Base-by-base conservation (phyloP, 2,888 invertebrate genomes). In the Euproctis similis region DNA sequence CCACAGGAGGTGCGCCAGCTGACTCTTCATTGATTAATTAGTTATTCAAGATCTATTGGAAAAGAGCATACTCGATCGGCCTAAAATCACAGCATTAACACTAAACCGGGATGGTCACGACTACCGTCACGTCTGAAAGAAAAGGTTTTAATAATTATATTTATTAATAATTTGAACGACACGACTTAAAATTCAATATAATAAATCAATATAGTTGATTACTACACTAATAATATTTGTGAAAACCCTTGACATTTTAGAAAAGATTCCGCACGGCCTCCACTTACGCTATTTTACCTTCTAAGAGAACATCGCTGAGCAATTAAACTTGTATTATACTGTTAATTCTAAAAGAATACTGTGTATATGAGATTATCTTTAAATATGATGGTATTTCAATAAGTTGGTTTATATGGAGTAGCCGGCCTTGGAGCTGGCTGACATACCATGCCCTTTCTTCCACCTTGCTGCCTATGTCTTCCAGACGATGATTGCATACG, bases 361-460 rank as follows among this genome's bases (percentile, higher is more conserved):
- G 42, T 30, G 25, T 46, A 33, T 34, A 21, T 11, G 32, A 23
- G 32, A 50, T 47, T 63, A 58, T 53, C 51, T 53, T 36, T 34
- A 48, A 37, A 41, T 29, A 28, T 14, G 24, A 12, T 26, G 8
- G 44, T 50, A 49, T 49, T 36, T 36, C 40, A 59, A 38, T 49
- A 49, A 48, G 62, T 40, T 36, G 67, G 59, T 29, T 71, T 62
- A 69, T 68, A 67, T 50, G 12, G 42, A 60, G 60, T 45, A 53
- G 67, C 42, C 47, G 70, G 61, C 80, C 78, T 81, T 78, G 75
- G 58, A 36, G 34, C 35, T 58, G 58, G 48, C 64, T 74, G 69
- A 69, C 76, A 77, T 76, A 69, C 75, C 75, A 69, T 77, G 81
- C 74, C 80, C 80, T 82, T 82, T 74, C 74, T 73, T 82, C 81